Conservation (phyloP, 2,888 invertebrate genomes). For the Andrena flavipes region DNA sequence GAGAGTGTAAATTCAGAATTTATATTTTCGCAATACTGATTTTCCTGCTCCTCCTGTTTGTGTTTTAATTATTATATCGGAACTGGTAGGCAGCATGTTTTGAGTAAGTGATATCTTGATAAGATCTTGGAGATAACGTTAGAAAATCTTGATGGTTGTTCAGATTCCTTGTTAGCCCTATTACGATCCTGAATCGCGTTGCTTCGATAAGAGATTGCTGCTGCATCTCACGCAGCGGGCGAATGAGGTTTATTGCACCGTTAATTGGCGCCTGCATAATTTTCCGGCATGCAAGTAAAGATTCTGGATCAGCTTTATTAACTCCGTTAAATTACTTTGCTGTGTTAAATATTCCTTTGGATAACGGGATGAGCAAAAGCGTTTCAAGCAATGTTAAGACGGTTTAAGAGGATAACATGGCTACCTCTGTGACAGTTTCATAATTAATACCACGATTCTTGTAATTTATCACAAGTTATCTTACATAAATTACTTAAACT, state of each 20-base stretch:
- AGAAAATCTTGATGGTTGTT: not conserved
- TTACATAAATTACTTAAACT: too few species aligned
- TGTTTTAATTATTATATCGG: not conserved
- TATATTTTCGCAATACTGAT: not conserved
- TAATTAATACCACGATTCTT: not conserved
- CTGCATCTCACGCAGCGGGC: not conserved
- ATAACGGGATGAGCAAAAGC: too few species aligned
- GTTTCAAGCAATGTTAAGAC: not conserved
- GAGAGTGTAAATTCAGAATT: too few species aligned
- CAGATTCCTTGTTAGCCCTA: not conserved
- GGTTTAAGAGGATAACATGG: not conserved
- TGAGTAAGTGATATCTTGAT: not conserved
- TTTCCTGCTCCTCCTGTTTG: not conserved
- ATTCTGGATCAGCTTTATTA: not conserved
- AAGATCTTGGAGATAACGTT: not conserved
- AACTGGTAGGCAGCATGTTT: not conserved
- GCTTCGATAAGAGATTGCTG: constrained; percentile 1
- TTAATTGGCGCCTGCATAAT: constrained; percentile 6
- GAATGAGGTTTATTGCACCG: not conserved
- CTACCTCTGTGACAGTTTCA: not conserved
- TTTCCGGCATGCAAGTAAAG: not conserved
- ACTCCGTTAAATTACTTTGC: not conserved
- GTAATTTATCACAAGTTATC: not conserved
- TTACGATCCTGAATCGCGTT: not conserved
- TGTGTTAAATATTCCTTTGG: not conserved